These are phyloP conservation scores for Drosophila silvestris DNA, from an alignment of 2,888 invertebrate genomes.

Conservation along the genomic window DNA sequence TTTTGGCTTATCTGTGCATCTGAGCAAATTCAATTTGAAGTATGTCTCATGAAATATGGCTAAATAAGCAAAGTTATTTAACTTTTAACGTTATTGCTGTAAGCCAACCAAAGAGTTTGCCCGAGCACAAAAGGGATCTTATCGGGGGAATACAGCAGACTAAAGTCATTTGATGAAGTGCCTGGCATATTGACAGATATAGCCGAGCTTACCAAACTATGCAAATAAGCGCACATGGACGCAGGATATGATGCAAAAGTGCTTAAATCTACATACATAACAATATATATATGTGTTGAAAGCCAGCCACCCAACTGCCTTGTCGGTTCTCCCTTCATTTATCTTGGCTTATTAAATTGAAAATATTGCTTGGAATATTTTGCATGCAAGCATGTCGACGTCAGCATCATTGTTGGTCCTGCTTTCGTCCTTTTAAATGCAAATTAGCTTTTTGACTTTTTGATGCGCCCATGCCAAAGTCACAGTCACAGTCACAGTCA, in stretches of 20 bases:
- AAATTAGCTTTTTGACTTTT: conserved; percentile 82
- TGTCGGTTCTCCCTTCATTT: conserved; percentile 63
- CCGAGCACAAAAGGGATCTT: conserved; percentile 55
- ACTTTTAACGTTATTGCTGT: conserved; percentile 67
- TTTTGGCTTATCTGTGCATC: conserved; percentile 28
- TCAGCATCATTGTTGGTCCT: conserved; percentile 64
- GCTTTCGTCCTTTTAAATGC: conserved; percentile 74
- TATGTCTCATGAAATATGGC: conserved; percentile 35
- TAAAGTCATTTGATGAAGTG: conserved; percentile 75
- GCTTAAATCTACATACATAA: conserved; percentile 46
- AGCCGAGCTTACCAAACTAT: conserved; percentile 61
- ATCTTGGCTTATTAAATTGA: conserved; percentile 82
- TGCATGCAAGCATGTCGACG: conserved; percentile 49
- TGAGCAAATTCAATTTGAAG: conserved; percentile 39
- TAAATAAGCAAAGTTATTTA: conserved; percentile 75
- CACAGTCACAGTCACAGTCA: conserved; percentile 11
- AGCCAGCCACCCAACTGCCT: conserved; percentile 5
- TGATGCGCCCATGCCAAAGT: conserved; percentile 66
- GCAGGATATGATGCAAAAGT: conserved; percentile 56
- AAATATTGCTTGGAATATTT: conserved; percentile 74
- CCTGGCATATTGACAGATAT: conserved; percentile 71
- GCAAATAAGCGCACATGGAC: conserved; percentile 69
- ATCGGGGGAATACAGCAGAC: conserved; percentile 56
- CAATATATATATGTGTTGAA: conserved; percentile 18
- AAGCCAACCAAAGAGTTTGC: conserved; percentile 53